phyloP scores from a whole-genome alignment of 2,888 invertebrate species.

The Drosophila emarginata region DNA sequence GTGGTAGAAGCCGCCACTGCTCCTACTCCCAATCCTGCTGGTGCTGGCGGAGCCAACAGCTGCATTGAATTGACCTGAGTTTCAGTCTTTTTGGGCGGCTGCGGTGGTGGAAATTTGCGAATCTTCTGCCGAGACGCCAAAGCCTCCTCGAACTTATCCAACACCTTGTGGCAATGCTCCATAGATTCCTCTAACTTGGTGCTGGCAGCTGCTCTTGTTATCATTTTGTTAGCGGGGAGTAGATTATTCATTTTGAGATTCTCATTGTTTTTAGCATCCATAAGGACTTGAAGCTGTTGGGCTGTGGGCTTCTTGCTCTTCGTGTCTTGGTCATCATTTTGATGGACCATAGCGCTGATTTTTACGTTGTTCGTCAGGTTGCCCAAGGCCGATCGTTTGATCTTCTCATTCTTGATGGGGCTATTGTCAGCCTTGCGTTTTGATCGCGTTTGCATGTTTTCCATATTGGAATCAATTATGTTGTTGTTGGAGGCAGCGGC shows the following conservation, averaged over 20 bases:
- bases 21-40: slow-evolving; percentile 28
- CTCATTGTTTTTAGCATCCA: slow-evolving; percentile 70
- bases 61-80: neutral
- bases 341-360: slow-evolving; percentile 32
- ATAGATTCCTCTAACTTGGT: slow-evolving; percentile 59
- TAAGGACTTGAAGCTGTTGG: slow-evolving; percentile 63
- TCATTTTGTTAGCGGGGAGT: slow-evolving; percentile 58
- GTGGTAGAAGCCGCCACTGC: slow-evolving; percentile 81
- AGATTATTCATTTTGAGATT: slow-evolving; percentile 38
- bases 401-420: slow-evolving; percentile 88
- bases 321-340: slow-evolving; percentile 79
- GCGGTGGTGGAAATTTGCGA: slow-evolving; percentile 36
- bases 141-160: slow-evolving; percentile 54
- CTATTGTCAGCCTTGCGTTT: slow-evolving; percentile 93
- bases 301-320: slow-evolving; percentile 79
- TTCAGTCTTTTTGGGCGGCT: slow-evolving; percentile 17
- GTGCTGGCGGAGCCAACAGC: neutral
- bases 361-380: slow-evolving; percentile 89
- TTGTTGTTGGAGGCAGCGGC: slow-evolving; percentile 36
- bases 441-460: slow-evolving; percentile 80
- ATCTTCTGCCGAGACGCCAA: slow-evolving; percentile 40
- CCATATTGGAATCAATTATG: slow-evolving; percentile 77
- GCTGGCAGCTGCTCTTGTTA: slow-evolving; percentile 66
- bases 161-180: slow-evolving; percentile 58
- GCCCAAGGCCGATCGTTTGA: slow-evolving; percentile 92